Evolutionary conservation across 2,888 invertebrate genomes (phyloP).

Genomic region (Nemapogon koenigi): DNA sequence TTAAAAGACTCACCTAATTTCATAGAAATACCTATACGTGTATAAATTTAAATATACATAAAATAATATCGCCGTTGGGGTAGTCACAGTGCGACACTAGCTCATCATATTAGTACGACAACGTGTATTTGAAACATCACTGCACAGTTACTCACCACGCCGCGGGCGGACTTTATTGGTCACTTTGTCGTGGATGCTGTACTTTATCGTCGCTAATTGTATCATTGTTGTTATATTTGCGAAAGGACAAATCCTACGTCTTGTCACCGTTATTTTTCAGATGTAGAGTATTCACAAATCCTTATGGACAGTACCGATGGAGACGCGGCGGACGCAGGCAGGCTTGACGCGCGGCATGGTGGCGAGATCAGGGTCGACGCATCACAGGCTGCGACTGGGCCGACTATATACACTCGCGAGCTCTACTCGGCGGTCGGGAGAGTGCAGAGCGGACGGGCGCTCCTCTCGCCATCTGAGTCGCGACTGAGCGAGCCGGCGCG

Average conservation of each 20-base stretch:
- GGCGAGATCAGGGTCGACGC: slow-evolving; percentile 48
- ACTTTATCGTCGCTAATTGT: slow-evolving; percentile 70
- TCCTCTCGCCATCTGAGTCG: slow-evolving; percentile 63
- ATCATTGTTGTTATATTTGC: slow-evolving; percentile 47
- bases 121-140: slow-evolving; percentile 33
- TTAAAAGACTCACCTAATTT: too few relatives aligned
- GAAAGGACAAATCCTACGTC: slow-evolving; percentile 2
- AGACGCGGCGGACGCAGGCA: slow-evolving; percentile 62
- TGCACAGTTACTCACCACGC: slow-evolving; percentile 61
- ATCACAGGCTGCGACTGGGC: slow-evolving; percentile 39
- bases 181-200: slow-evolving; percentile 66
- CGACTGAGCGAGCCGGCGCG: slow-evolving; percentile 57
- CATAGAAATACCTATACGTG: too few relatives aligned
- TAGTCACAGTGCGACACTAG: too few relatives aligned
- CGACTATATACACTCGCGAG: slow-evolving; percentile 27
- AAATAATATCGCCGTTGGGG: too few relatives aligned
- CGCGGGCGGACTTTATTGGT: slow-evolving; percentile 50
- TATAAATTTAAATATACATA: too few relatives aligned
- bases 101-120: too few relatives aligned
- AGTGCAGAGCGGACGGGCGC: slow-evolving; percentile 32
- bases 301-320: slow-evolving; percentile 50
- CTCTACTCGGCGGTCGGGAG: slow-evolving; percentile 27
- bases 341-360: slow-evolving; percentile 62
- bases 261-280: slow-evolving; percentile 25
- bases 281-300: slow-evolving; percentile 6